Base-by-base conservation (phyloP, 1,140 invertebrate species). In the Hermetia illucens region DNA sequence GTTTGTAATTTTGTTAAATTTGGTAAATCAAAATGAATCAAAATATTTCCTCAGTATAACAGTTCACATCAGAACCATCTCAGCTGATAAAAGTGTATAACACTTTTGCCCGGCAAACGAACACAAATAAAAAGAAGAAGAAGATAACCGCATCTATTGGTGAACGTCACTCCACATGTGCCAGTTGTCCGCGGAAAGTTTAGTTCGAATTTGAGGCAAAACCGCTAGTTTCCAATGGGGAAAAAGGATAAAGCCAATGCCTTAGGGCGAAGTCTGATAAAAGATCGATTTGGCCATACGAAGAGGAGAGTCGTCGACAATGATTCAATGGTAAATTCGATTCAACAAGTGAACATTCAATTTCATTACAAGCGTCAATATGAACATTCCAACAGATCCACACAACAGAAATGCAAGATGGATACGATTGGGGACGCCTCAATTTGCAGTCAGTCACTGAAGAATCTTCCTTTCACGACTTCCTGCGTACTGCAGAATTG, bases 401-500 rank as follows among this genome's bases (percentile, higher is more conserved):
- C 50, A 89, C 84, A 8, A 75, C 82, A 21, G 87, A 93, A 51
- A 60, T 94, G 1, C 71, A 82, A 52, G 90, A 94, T 69, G 88
- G 85, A 4, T 86, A 83, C 50, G 84, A 93, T 36, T 93, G 85
- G 85, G 81, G 79, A 31, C 69, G 83, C 25, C 62, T 93, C 0
- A 92, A 94, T 64, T 64, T 95, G 3, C 79, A 88, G 53, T 97
- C 92, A 1, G 83, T 97, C 0, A 98, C 93, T 1, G 92, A 97
- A 53, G 87, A 98, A 58, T 89, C 77, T 36, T 89, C 87, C 15
- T 77, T 98, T 40, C 85, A 96, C 66, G 94, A 98, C 49, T 98
- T 98, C 60, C 63, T 98, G 1, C 79, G 83, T 0, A 97, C 85
- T 2, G 93, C 93, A 5, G 79, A 94, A 61, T 62, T 98, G 30